Percentiles rank a stretch among this genome's conserved stretches.
Conservation (phyloP, 2,113 vertebrate genomes). For the Spilogale gracilis region DNA sequence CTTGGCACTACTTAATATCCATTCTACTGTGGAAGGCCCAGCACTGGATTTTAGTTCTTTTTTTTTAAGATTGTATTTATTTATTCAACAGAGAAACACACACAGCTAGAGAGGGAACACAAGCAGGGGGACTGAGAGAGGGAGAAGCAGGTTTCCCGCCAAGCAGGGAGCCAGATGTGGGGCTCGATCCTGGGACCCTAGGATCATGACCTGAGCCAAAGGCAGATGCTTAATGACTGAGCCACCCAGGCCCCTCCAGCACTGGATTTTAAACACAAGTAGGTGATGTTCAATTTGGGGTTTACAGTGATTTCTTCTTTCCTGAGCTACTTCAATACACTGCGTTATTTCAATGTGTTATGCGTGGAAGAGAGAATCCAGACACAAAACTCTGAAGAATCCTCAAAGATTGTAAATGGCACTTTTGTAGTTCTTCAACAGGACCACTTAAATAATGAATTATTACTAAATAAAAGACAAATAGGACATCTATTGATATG, state of each 20-base stretch:
- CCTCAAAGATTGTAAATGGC: not conserved
- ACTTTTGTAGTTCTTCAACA: not conserved
- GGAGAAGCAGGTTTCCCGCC: too few species aligned
- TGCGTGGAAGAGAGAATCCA: not conserved
- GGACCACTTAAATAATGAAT: not conserved
- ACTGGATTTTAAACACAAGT: not conserved
- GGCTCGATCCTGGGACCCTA: too few species aligned
- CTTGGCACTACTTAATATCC: not conserved
- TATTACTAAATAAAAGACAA: not conserved
- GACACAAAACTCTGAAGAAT: not conserved
- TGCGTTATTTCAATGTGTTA: not conserved
- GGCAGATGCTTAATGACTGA: too few species aligned
- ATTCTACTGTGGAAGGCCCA: not conserved
- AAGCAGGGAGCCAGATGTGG: too few species aligned
- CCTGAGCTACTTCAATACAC: not conserved
- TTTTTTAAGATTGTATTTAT: too few species aligned
- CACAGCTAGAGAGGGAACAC: too few species aligned
- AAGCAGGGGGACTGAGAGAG: too few species aligned
- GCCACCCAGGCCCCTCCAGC: not conserved
- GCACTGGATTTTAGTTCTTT: not conserved
- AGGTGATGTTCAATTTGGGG: not conserved
- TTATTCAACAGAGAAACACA: too few species aligned
- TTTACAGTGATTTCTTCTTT: constrained; percentile 8
- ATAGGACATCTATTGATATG: not conserved
- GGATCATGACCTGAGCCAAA: too few species aligned